Evolutionary conservation across 1,140 invertebrate genomes (phyloP), one percentile per base, ranked within the genome.

Genomic region (Magallana angulata): DNA sequence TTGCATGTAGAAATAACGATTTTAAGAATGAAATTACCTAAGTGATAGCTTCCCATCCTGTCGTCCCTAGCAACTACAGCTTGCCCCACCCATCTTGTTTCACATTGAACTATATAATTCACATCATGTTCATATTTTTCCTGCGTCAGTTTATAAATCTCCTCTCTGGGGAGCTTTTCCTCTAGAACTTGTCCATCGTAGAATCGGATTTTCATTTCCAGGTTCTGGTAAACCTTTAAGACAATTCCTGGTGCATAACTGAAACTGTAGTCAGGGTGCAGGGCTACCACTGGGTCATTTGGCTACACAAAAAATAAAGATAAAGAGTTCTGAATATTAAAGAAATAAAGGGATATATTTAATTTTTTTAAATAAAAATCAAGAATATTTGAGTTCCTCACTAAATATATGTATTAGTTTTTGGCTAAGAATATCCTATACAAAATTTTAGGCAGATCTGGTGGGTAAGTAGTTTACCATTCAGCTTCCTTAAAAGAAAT

Each of bases 231-330:
- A 0, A 92, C 88, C 36, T 90, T 81, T n/a, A 90, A 57, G 1
- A 93, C 90, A 57, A 90, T 87, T 16, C 90, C 93, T 57, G 93
- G 93, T 12, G 92, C 92, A 82, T 93, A 94, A 89, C 93, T 94
- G 85, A 90, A 92, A 30, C 89, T 89, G 83, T 90, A 93, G 81
- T 90, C 82, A 16, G 93, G 93, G 82, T 94, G 92, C 7, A 90
- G 88, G 9, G 92, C 93, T n/a, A 94, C 90, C n/a, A 94, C 92
- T 36, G 90, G 68, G 82, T 91, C 89, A 24, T 89, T 89, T 59
- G 88, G 88, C 88, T 89, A 24, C 24, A 57, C n/a, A 7, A 14
- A 7, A 9, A 16, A 57, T 48, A 76, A 82, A 56, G 80, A 11
- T 5, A 30, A 14, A 60, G 5, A 18, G 11, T 14, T 14, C 58